These are phyloP conservation scores for Hippocampus comes DNA, from an alignment of 2,113 vertebrate genomes.

Conservation along the genomic window DNA sequence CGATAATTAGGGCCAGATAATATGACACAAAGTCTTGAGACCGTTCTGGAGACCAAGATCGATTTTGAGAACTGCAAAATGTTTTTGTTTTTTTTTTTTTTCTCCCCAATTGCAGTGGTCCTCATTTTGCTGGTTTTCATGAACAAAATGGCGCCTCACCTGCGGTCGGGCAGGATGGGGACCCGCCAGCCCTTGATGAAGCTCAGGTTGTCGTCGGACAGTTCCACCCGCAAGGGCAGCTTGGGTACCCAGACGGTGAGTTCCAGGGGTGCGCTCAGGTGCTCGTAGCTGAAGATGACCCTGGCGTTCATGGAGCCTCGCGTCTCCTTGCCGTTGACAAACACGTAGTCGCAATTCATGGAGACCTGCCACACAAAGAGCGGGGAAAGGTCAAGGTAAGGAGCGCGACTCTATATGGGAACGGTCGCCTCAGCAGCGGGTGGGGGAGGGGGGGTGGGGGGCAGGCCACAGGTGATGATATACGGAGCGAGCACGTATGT, in stretches of 20 bases:
- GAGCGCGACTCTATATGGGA: slow-evolving; percentile 49
- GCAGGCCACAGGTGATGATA: slow-evolving; percentile 25
- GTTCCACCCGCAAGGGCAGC: slow-evolving; percentile 88
- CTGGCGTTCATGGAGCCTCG: slow-evolving; percentile 91
- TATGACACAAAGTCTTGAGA: too few species aligned
- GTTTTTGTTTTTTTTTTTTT: too few species aligned
- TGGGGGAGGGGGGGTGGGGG: neutral
- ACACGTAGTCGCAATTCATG: slow-evolving; percentile 96
- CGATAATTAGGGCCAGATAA: too few species aligned
- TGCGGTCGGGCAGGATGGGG: slow-evolving; percentile 88
- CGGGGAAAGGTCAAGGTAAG: slow-evolving; percentile 42
- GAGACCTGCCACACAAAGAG: slow-evolving; percentile 78
- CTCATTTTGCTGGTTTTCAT: too few species aligned
- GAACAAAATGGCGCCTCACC: slow-evolving; percentile 66
- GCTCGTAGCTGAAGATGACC: slow-evolving; percentile 93
- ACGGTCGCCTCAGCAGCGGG: slow-evolving; percentile 19
- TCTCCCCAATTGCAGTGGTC: too few species aligned
- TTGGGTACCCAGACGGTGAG: slow-evolving; percentile 97
- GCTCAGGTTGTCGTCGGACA: slow-evolving; percentile 85
- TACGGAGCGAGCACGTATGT: neutral
- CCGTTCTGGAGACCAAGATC: too few species aligned
- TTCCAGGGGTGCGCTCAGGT: slow-evolving; percentile 88
- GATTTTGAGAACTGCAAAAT: too few species aligned
- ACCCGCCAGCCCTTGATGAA: slow-evolving; percentile 99
- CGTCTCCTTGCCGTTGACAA: slow-evolving; percentile 93